Evolutionary conservation across 37 sponge, comb jelly and placozoan genomes (phyloP), one percentile per base, ranked within the genome.

Genomic region (Cliona cf. orientalis): DNA sequence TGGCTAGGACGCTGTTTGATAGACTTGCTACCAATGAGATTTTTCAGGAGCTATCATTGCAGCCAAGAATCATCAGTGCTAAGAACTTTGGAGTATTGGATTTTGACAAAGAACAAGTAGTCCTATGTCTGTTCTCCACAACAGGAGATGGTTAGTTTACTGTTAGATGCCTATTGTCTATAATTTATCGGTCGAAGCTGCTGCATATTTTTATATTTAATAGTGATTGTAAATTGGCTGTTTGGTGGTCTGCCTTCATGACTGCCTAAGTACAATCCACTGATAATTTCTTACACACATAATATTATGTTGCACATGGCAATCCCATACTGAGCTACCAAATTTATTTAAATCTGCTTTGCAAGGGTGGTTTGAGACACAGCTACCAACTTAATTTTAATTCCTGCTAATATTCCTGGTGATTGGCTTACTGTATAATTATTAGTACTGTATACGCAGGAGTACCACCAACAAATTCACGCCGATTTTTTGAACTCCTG

Each of bases 51-150:
- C 44, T 75, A 25, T 65, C 49, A 1, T n/a, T 81, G 9, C 88
- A 88, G 70, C 84, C 89, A 11, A 76, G 89, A 37, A 73, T 89
- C 11, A 23, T 89, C 36, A 89, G 83, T 46, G 60, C 89, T 9
- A 76, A 71, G 39, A 63, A 89, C 44, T 89, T 76, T 68, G 83
- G 78, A 37, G 46, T 56, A 26, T 2, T 89, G 12, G 72, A 89
- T 33, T 82, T 66, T 31, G 66, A 44, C 5, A 42, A 61, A 34
- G 89, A 89, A 43, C 78, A 78, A 46, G 84, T 83, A 0, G 29
- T 82, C 22, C 66, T 89, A 5, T 77, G 75, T 77, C 71, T 81
- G 23, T 89, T 89, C 57, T 89, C 89, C 26, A 89, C 89, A 17
- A 78, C 72, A 55, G 89, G 89, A 37, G 89, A 89, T 83, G 89